A percentile compares a stretch with the other conserved stretches of the same genome.
Evolutionary conservation across 2,888 invertebrate genomes (phyloP).

Genomic region (Octodonta nipae): DNA sequence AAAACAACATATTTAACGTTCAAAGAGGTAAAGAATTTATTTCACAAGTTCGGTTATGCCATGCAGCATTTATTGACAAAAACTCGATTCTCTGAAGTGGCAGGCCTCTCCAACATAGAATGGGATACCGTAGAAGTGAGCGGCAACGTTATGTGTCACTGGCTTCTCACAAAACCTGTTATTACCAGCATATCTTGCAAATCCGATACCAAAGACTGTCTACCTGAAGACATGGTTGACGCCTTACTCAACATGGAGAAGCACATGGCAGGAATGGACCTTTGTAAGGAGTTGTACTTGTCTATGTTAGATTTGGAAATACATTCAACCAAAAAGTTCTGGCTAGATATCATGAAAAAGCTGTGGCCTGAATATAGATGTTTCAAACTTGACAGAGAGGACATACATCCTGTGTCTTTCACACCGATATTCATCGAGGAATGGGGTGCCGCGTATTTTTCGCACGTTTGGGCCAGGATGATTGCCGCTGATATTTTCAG

Average conservation of each 20-base stretch:
- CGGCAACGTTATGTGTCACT: conserved; percentile 69
- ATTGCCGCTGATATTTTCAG: conserved; percentile 82
- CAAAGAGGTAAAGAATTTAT: conserved; percentile 60
- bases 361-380: conserved; percentile 72
- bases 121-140: conserved; percentile 85
- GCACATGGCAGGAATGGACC: conserved; percentile 65
- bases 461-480: conserved; percentile 74
- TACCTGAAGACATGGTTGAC: conserved; percentile 52
- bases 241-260: conserved; percentile 50
- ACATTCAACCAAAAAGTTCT: conserved; percentile 62
- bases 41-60: conserved; percentile 76
- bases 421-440: conserved; percentile 69
- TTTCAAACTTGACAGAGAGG: conserved; percentile 60
- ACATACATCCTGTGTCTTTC: conserved; percentile 78
- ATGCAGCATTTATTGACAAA: conserved; percentile 76
- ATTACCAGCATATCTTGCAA: conserved; percentile 55
- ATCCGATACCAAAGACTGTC: conserved; percentile 54
- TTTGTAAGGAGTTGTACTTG: conserved; percentile 70
- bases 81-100: conserved; percentile 68
- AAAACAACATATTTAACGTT: conserved; percentile 57
- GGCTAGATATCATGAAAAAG: conserved; percentile 65
- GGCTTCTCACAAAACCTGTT: conserved; percentile 46
- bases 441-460: conserved; percentile 77
- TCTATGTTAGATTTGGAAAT: conserved; percentile 73
- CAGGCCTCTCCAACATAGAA: conserved; percentile 77